These are phyloP conservation scores for Cryptosula pallasiana DNA, from an alignment of 2,888 invertebrate species.

Conservation along the genomic window DNA sequence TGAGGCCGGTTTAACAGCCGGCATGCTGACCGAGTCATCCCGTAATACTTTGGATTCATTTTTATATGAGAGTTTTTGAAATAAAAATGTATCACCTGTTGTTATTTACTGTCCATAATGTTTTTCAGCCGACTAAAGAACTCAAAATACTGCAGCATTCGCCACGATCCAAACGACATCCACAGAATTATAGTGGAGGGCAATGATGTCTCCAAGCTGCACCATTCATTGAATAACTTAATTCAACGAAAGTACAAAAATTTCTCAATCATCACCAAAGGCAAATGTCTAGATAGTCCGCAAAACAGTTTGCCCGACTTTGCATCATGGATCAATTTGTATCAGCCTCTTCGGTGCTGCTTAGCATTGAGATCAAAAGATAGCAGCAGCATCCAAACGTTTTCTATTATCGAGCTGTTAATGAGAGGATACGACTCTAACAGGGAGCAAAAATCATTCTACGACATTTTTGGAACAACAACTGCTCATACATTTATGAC, in stretches of 20 bases:
- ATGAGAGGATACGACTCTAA: background rate
- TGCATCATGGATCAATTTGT: background rate
- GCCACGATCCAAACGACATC: background rate
- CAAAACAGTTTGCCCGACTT: background rate
- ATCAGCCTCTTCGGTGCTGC: background rate
- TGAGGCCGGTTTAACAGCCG: too few relatives aligned
- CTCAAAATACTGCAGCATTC: background rate
- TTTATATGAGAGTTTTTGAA: too few relatives aligned
- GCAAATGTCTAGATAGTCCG: background rate
- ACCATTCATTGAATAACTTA: background rate
- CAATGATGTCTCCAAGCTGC: background rate
- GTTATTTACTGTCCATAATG: too few relatives aligned
- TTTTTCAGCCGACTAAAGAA: too few relatives aligned
- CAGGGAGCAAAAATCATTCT: background rate
- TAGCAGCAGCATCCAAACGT: too few relatives aligned
- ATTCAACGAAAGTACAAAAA: background rate
- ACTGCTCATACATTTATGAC: background rate
- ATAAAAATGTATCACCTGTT: too few relatives aligned
- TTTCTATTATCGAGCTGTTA: background rate
- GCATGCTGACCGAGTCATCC: too few relatives aligned
- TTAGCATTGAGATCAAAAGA: too few relatives aligned
- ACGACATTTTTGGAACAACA: background rate
- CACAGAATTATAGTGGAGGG: background rate
- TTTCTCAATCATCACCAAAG: background rate
- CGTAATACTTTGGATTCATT: too few relatives aligned